Evolutionary conservation across 2,888 invertebrate genomes (phyloP), one percentile per base, ranked within the genome.

Genomic region (Amiota minor): DNA sequence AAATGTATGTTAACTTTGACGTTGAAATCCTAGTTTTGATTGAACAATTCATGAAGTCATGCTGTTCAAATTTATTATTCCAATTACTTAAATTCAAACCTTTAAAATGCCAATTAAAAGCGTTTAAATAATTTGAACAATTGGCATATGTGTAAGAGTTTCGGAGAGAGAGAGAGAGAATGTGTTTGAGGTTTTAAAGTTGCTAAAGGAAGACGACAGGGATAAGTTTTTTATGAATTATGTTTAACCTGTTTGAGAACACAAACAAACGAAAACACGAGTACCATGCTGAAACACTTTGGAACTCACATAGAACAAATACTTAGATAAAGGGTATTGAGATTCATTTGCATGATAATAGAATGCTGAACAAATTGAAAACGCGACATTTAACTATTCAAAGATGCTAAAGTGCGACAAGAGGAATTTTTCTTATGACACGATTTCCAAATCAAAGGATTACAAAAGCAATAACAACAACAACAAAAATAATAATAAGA

Each of bases 71-170:
- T 68, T 68, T 35, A 35, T 35, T 35, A 35, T 35, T 50, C 9
- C 16, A 23, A 68, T 68, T 68, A 35, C 67, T 53, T 23, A 50
- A 53, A 20, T 67, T 68, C 50, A 79, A 80, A 78, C 83, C 82
- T 20, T 82, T 83, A 84, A 82, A 84, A 81, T 78, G 84, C 84
- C 83, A 83, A 83, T 83, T 83, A 83, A 83, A 84, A 83, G 74
- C 79, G 81, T 83, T 81, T 84, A 83, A 83, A 83, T 83, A 82
- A 84, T 77, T 84, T 79, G 75, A 81, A 82, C 82, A 83, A 83
- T 83, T 81, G 79, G 3, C 14, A 62, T 62, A 6, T 35, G 23
- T 62, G 14, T 23, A 62, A 62, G 35, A 14, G 12, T 35, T 62
- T n/a, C 14, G 14, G n/a, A 62, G 12, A 35, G 35, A n/a, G n/a